phyloP scores from a whole-genome alignment of 1,140 invertebrate species.

The Cotesia typhae region DNA sequence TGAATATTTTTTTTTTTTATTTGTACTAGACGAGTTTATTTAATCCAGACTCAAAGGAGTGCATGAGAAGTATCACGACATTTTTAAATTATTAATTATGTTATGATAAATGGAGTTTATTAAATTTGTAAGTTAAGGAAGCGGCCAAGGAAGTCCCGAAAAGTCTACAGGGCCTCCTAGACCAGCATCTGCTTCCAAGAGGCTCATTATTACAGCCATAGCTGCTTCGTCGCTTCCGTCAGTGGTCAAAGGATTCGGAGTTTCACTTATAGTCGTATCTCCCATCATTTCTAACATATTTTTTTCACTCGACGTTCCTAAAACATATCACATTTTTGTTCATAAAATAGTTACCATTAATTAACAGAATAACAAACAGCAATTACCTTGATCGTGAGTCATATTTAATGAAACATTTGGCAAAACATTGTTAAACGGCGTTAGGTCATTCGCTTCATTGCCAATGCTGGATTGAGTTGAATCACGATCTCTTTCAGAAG shows the following conservation, averaged over 20 bases:
- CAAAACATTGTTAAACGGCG: slow-evolving; percentile 54
- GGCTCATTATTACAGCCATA: slow-evolving; percentile 92
- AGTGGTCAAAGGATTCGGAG: slow-evolving; percentile 64
- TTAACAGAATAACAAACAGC: too few species aligned
- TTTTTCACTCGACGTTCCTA: slow-evolving; percentile 64
- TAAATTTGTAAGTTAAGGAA: slow-evolving; percentile 68
- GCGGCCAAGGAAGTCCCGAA: slow-evolving; percentile 86
- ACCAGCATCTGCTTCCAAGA: slow-evolving; percentile 80
- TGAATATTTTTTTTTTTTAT: slow-evolving; percentile 13
- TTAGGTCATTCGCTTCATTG: slow-evolving; percentile 48
- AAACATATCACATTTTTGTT: slow-evolving; percentile 35
- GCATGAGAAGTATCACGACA: slow-evolving; percentile 2
- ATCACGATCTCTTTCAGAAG: slow-evolving; percentile 49
- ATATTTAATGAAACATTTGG: slow-evolving; percentile 61
- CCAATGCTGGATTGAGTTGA: slow-evolving; percentile 45
- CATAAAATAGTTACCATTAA: too few species aligned
- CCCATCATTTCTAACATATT: slow-evolving; percentile 73
- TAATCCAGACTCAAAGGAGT: neutral
- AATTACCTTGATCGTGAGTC: slow-evolving; percentile 61
- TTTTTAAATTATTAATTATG: neutral
- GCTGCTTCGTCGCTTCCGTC: slow-evolving; percentile 89
- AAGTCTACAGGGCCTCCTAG: slow-evolving; percentile 85
- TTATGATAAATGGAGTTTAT: slow-evolving; percentile 18
- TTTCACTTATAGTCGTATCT: slow-evolving; percentile 64
- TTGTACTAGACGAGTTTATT: slow-evolving; percentile 12